Evolutionary conservation across 2,797 vertebrate species (phyloP).

Genomic region (Poecilia wingei): DNA sequence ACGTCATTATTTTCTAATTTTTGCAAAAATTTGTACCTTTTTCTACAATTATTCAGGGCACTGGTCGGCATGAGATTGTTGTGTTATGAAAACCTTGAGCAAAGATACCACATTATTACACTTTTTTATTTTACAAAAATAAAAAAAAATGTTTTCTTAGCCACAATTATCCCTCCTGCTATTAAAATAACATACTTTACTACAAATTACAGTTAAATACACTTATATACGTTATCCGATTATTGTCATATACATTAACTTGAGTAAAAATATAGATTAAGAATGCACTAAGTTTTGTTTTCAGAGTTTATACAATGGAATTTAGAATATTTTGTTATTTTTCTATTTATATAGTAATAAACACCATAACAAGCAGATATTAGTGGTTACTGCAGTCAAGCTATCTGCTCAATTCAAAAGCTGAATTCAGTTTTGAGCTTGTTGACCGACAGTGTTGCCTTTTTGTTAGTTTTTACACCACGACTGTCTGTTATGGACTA

Average conservation of each 20-base stretch:
- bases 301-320: background rate
- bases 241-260: background rate
- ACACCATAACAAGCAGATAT: background rate
- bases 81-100: background rate
- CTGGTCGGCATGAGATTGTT: background rate
- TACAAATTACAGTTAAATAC: background rate
- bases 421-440: background rate
- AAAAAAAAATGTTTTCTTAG: background rate
- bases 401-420: background rate
- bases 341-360: background rate
- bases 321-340: background rate
- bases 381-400: too few relatives aligned
- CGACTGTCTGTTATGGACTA: too few relatives aligned
- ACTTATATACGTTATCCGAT: background rate
- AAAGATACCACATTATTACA: background rate
- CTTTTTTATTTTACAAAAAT: background rate
- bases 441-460: background rate
- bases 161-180: background rate
- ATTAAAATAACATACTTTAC: background rate
- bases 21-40: slow-evolving; percentile 7
- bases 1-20: slow-evolving; percentile 57
- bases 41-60: background rate
- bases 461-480: background rate
- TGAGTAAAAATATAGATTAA: background rate
- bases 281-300: background rate